A percentile compares a stretch with the other conserved stretches of the same genome.
Evolutionary conservation across 2,113 vertebrate species (phyloP).

Genomic region (Dromiciops gliroides): DNA sequence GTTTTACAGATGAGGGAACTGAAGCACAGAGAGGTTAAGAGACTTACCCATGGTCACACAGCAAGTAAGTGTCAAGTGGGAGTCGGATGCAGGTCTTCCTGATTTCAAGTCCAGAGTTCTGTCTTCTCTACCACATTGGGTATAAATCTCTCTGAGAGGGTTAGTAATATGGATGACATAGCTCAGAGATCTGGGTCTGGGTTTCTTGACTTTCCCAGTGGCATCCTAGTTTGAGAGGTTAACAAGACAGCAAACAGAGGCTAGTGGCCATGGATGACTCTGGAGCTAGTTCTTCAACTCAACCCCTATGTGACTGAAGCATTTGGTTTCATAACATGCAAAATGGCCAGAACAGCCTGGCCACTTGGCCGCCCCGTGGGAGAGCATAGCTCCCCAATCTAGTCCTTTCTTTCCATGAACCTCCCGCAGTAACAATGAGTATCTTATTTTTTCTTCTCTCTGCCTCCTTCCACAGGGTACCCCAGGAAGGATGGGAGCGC

Average conservation of each 20-base stretch:
- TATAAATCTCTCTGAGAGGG: neutral
- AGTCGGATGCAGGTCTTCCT: neutral
- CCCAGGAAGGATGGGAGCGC: conserved; percentile 94
- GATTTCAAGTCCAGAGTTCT: neutral
- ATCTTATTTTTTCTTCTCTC: neutral
- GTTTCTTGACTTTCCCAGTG: neutral
- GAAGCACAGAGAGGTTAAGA: neutral
- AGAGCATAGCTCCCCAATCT: neutral
- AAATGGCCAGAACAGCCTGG: neutral
- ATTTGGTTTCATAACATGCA: neutral
- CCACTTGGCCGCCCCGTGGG: neutral
- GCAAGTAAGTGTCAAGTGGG: neutral
- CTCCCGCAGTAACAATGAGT: neutral
- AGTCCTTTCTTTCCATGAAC: accelerated
- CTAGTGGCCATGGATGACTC: neutral
- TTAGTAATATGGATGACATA: neutral
- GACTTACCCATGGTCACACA: neutral
- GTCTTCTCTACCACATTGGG: neutral
- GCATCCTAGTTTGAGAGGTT: neutral
- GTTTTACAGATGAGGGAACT: neutral
- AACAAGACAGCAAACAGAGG: neutral
- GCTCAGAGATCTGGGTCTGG: neutral
- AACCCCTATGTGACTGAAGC: neutral
- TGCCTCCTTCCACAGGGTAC: conserved; percentile 86
- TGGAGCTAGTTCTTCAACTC: neutral